Conservation (phyloP, 2,888 invertebrate genomes). For the Stenodema calcarata region DNA sequence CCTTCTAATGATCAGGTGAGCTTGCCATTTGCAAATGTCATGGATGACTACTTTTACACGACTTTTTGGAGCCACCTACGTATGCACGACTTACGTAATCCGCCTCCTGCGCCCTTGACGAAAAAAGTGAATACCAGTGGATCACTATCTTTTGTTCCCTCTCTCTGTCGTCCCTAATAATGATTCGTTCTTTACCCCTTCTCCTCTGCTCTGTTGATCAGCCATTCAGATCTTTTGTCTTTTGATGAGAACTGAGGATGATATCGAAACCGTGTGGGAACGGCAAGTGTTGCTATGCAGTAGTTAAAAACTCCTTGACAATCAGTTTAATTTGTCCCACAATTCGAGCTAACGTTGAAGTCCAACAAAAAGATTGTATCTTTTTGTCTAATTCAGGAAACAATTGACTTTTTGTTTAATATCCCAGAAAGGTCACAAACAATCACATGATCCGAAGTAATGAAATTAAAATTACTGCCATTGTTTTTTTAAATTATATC, state of each 20-base stretch:
- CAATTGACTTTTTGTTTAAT: too few relatives aligned
- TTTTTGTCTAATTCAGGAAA: too few relatives aligned
- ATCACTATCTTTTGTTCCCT: background rate
- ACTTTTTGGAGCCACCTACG: background rate
- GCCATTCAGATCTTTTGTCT: background rate
- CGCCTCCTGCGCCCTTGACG: background rate
- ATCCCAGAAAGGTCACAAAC: background rate
- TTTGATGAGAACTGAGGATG: background rate
- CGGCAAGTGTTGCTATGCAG: background rate
- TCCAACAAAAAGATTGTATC: background rate
- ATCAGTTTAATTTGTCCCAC: conserved; percentile 18
- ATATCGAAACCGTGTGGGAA: background rate
- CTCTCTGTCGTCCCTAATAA: background rate
- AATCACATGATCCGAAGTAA: background rate
- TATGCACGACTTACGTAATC: background rate
- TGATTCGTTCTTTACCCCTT: background rate
- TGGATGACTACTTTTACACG: background rate
- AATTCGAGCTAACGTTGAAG: background rate
- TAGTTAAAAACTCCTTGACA: background rate
- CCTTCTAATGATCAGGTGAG: background rate
- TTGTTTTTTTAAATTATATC: background rate
- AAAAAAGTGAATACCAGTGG: background rate
- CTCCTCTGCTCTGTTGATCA: background rate
- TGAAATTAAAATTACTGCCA: background rate
- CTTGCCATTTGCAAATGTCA: background rate